Base-by-base conservation (phyloP, 1,140 invertebrate species). In the Euura lappo region DNA sequence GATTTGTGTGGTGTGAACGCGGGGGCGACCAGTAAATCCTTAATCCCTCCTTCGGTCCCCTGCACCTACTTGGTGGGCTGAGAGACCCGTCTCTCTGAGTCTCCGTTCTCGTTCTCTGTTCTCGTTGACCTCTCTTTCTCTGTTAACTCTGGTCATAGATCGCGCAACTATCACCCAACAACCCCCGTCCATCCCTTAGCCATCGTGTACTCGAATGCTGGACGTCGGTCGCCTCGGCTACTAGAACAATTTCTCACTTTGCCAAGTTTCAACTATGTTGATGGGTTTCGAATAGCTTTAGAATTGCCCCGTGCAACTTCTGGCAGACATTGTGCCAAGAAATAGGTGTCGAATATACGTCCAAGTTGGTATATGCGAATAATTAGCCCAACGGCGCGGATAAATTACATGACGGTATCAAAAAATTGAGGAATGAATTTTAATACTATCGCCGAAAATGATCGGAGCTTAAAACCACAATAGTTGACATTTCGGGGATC, bases 1-100 rank as follows among this genome's bases (percentile, higher is more conserved):
- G 78, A 87, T 87, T 86, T 86, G 85, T 86, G 86, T 86, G 82
- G 84, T 87, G 86, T 84, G 82, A 86, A 86, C 82, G 82, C 79
- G 75, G 83, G 77, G 77, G 80, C 82, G 81, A 84, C 84, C 80
- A 84, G 85, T 86, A 86, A 87, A 87, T 86, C 84, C 85, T 60
- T 60, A 60, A 60, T 60, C 51, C 51, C 51, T 60, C 51, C 51
- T 60, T n/a, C 10, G 8, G 28, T 28, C 8, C 51, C 51, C 51
- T 60, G 8, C 51, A n/a, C 51, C 51, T 60, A 60, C 51, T 60
- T 60, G 51, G 51, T n/a, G 3, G 51, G 51, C 51, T 60, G 3
- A n/a, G 51, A 60, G 51, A 60, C 51, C 51, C 51, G 51, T 60
- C 51, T 60, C 51, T 60, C 51, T n/a, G 51, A 60, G 8, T n/a